Evolutionary conservation across 2,113 vertebrate species (phyloP).

Genomic region (Pycnonotus jocosus): DNA sequence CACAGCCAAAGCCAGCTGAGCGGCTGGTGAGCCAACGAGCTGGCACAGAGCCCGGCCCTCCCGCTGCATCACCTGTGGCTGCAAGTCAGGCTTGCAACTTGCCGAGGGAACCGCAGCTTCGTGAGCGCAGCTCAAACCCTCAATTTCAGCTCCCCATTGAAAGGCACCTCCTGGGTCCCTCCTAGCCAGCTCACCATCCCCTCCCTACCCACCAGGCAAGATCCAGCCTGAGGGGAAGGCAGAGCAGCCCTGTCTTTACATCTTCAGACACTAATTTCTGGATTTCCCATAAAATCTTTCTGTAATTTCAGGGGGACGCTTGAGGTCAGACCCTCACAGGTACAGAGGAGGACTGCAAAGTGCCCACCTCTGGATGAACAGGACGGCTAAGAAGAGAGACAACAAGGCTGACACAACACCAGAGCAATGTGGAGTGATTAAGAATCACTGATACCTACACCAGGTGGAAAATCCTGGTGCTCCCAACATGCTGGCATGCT

Average conservation of each 20-base stretch:
- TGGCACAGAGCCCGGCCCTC: background rate
- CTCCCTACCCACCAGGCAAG: background rate
- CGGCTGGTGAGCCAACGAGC: background rate
- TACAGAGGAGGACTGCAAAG: background rate
- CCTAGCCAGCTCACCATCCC: background rate
- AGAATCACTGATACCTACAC: rapidly evolving
- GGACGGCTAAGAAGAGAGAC: background rate
- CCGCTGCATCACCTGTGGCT: background rate
- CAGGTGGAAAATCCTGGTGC: background rate
- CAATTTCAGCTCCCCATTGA: background rate
- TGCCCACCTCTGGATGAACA: background rate
- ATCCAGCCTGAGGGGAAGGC: background rate
- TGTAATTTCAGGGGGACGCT: background rate
- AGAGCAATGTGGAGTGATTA: background rate
- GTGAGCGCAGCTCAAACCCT: rapidly evolving
- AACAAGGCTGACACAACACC: background rate
- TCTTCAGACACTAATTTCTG: background rate
- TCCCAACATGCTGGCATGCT: rapidly evolving
- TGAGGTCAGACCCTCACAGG: background rate
- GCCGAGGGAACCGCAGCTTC: rapidly evolving
- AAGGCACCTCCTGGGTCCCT: background rate
- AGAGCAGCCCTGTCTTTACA: background rate
- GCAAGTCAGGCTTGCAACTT: background rate
- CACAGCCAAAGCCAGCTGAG: background rate
- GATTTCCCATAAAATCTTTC: background rate